Evolutionary conservation across 1,140 invertebrate species (phyloP), one percentile per base, ranked within the genome.

Genomic region (Ridgeia piscesae): DNA sequence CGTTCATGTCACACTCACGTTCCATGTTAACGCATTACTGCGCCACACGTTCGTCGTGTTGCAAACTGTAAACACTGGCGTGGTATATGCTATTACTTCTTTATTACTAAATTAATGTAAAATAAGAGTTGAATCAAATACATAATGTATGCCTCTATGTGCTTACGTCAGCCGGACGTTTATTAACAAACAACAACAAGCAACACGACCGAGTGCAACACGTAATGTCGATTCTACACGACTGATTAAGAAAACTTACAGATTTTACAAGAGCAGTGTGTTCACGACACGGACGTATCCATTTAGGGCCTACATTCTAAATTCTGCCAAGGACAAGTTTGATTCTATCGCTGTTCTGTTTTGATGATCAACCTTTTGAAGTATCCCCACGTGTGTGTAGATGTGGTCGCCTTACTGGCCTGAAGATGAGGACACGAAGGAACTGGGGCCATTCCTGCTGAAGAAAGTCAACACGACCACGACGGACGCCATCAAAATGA

Each of bases 401-500:
- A 77, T 0, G 17, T 17, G 11, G 2, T 77, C 27, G 27, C 58
- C 58, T 4, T 92, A 92, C 91, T 92, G 91, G 91, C 91, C 91
- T 11, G n/a, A 50, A 33, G 91, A 92, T 4, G 91, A 34, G 88
- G 48, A 92, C 8, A n/a, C 91, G 42, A 77, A 33, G 88, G 27
- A 58, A 77, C 27, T 42, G 11, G 91, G 91, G n/a, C 35, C 31
- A 35, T 88, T 92, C 31, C 88, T 50, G n/a, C 58, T 92, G 35
- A 77, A 77, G 42, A 92, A 92, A 31, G 58, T 77, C 58, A 77
- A 77, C 58, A 77, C 58, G 58, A 77, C 33, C 17, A 35, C 42
- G 33, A 17, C 33, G 33, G 91, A 92, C 42, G 21, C 14, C 92
- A 89, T 91, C 33, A 89, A 92, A 34, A 77, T 77, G 17, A 77